Base-by-base conservation (phyloP, 2,113 vertebrate species). In the Nothoprocta pentlandii region DNA sequence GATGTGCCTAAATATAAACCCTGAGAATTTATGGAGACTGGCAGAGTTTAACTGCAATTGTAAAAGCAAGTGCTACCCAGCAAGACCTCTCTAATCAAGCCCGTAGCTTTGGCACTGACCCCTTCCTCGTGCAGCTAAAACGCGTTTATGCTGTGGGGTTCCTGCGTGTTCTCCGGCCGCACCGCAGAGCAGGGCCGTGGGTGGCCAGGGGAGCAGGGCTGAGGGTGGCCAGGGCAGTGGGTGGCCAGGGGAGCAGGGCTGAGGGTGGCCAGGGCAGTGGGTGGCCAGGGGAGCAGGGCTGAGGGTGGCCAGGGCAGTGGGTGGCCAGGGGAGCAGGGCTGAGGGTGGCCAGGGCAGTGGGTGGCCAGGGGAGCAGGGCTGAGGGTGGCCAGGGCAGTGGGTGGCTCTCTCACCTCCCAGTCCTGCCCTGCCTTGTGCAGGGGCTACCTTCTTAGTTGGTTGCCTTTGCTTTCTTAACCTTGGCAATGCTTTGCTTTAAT, bases 1-100 rank as follows among this genome's bases (percentile, higher is more conserved):
- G 54, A 12, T 54, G 30, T 79, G 28, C 64, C 49, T 49, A 49
- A 22, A 49, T 49, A 49, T 12, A 49, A 49, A 49, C 21, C 21
- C 49, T 49, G 62, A 68, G 26, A 70, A 68, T 61, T 94, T 78
- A 64, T 62, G 44, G 42, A 70, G 42, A 93, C 53, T 68, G 79
- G 68, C 41, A 67, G 78, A 77, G 10, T 63, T 66, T 80, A 81
- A 58, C 15, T 80, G 47, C 34, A 47, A n/a, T 73, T 46, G 22
- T 64, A 56, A 90, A 92, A 89, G n/a, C 16, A 75, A 93, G 32
- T 30, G 25, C 68, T 85, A 46, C 17, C 68, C 66, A 85, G 81
- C 30, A 80, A 75, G 67, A 59, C 41, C 53, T 59, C 41, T 69
- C 51, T 80, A 90, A 89, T 84, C 53, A 86, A 79, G 62, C 28